Evolutionary conservation across 1,140 invertebrate genomes (phyloP).

Genomic region (Fopius arisanus): DNA sequence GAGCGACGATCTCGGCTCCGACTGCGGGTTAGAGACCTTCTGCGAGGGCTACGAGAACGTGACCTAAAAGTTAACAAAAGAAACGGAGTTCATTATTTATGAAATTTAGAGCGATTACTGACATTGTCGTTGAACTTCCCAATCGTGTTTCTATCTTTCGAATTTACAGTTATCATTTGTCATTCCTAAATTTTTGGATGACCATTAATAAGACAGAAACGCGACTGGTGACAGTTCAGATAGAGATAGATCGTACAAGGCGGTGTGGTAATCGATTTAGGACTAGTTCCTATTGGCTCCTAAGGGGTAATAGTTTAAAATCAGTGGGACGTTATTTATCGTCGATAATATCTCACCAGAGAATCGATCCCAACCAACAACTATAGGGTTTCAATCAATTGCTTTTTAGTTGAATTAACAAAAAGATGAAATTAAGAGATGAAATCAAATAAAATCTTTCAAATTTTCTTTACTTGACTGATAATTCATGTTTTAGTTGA

Average conservation of each 20-base stretch:
- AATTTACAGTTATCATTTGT: neutral
- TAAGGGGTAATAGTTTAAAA: neutral
- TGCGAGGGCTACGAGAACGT: conserved; percentile 60
- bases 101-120: neutral
- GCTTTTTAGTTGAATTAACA: neutral
- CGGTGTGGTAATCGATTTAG: neutral
- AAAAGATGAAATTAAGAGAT: neutral
- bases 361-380: neutral
- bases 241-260: neutral
- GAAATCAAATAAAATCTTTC: neutral
- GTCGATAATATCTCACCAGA: neutral
- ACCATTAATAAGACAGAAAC: neutral
- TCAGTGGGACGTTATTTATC: neutral
- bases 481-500: too few species aligned
- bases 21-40: conserved; percentile 59
- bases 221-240: neutral
- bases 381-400: neutral
- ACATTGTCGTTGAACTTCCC: neutral
- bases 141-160: neutral
- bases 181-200: neutral
- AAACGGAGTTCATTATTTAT: conserved; percentile 37
- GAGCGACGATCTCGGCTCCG: conserved; percentile 63
- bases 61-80: conserved; percentile 55
- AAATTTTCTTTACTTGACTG: too few species aligned
- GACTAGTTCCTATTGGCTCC: neutral